phyloP scores from a whole-genome alignment of 2,888 invertebrate genomes.

The Rotaria macrura region DNA sequence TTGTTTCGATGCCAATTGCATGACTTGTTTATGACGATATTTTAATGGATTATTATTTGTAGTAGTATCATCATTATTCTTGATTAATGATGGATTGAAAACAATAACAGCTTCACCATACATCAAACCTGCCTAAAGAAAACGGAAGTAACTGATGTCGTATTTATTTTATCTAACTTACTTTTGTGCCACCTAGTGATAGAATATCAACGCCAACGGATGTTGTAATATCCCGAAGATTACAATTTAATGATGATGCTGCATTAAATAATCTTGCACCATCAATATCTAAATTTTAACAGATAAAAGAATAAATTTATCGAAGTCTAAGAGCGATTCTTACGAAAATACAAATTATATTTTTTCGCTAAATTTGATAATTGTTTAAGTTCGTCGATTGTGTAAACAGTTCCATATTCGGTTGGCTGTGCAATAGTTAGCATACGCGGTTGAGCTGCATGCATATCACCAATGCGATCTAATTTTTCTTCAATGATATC shows the following conservation, averaged over 20 bases:
- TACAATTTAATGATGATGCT: background rate
- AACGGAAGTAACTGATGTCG: background rate
- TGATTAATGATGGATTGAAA: background rate
- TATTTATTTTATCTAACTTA: background rate
- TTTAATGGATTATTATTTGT: background rate
- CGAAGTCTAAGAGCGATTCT: background rate
- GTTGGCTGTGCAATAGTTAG: background rate
- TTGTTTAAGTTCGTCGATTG: background rate
- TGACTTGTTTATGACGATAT: background rate
- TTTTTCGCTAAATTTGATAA: background rate
- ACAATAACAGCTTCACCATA: background rate
- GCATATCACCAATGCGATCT: background rate
- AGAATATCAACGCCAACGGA: background rate
- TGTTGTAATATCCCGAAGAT: background rate
- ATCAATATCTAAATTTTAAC: background rate
- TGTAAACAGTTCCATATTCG: conserved; percentile 5
- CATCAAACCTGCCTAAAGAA: background rate
- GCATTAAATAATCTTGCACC: conserved; percentile 14
- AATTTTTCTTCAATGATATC: background rate
- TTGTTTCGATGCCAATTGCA: conserved; percentile 4
- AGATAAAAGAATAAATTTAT: background rate
- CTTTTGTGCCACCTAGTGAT: background rate
- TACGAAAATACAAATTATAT: background rate
- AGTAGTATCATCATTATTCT: background rate
- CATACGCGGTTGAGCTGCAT: background rate